Conservation (phyloP, 2,888 invertebrate species). For the Drosophila rellima region DNA sequence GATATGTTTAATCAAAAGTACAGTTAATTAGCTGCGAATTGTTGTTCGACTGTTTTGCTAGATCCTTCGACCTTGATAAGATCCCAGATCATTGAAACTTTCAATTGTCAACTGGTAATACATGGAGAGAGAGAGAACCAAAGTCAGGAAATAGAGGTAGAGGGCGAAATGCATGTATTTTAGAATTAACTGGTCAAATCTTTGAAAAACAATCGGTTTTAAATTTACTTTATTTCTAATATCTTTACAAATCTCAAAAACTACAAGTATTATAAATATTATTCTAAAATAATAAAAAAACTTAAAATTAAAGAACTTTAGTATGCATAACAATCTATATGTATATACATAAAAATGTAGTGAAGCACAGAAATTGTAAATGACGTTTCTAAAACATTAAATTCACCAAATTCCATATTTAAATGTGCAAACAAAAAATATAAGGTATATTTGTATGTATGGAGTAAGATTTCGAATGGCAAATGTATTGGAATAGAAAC, state of each 20-base stretch:
- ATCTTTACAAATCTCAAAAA: too few species aligned
- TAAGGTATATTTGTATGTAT: background rate
- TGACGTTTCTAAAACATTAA: too few species aligned
- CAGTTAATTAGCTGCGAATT: slow-evolving; percentile 81
- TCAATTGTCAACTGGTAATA: slow-evolving; percentile 14
- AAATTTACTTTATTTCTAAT: too few species aligned
- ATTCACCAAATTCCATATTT: too few species aligned
- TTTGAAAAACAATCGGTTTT: too few species aligned
- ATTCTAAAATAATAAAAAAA: too few species aligned
- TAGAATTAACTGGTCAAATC: background rate
- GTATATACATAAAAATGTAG: too few species aligned
- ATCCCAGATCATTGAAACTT: slow-evolving; percentile 43
- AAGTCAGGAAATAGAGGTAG: background rate
- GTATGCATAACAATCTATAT: too few species aligned
- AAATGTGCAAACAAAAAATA: too few species aligned
- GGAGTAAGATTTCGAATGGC: background rate
- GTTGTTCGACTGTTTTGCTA: slow-evolving; percentile 53
- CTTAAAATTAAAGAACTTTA: too few species aligned
- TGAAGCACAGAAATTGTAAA: too few species aligned
- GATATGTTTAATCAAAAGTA: slow-evolving; percentile 45
- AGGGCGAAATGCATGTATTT: background rate
- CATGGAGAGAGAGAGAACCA: background rate
- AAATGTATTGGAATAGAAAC: background rate
- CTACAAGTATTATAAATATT: too few species aligned
- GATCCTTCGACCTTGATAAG: slow-evolving; percentile 62